Base-by-base conservation (phyloP, 2,797 vertebrate species). In the Macropodus opercularis region DNA sequence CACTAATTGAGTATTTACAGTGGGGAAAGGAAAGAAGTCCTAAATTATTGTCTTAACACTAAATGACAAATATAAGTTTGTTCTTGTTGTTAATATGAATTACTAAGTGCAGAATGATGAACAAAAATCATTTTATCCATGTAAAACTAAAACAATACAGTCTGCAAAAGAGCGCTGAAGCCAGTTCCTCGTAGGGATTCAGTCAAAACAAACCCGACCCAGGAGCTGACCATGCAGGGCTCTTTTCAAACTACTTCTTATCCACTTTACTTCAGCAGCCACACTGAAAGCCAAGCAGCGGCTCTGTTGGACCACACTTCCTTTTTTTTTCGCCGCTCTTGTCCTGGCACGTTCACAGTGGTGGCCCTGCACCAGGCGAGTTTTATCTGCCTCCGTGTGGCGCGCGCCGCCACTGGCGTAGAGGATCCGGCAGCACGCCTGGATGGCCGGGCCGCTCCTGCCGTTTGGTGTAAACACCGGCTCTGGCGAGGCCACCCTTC, bases 351-450 rank as follows among this genome's bases (percentile, higher is more conserved):
- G 70, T 70, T 72, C 75, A 55, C 60, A 59, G 67, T 43, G 43
- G 77, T 71, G 74, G 69, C 72, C 49, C 35, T 32, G 65, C 62
- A 81, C 61, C 74, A 64, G 62, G 39, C 52, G 51, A 56, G 58
- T 62, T 84, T 84, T 72, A 82, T 82, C 80, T 80, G 52, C 68
- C 66, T 75, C 69, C 67, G 72, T 76, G 63, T 64, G 47, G 71
- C 74, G 68, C 65, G 57, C 11, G 24, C 31, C 66, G 69, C 65
- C 69, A 60, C 77, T 83, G 80, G 74, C 77, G 74, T 1, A 18
- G 48, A 56, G 15, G 56, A 77, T 67, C 70, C 14, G 18, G 35
- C 17, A 36, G 60, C 64, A 59, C 68, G 63, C 42, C 39, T 32
- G 53, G 41, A 56, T 53, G 54, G 69, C 69, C 75, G 78, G 68